A percentile compares a stretch with the other conserved stretches of the same genome.
phyloP scores from a whole-genome alignment of 2,113 vertebrate genomes.

The Dipodomys ordii region DNA sequence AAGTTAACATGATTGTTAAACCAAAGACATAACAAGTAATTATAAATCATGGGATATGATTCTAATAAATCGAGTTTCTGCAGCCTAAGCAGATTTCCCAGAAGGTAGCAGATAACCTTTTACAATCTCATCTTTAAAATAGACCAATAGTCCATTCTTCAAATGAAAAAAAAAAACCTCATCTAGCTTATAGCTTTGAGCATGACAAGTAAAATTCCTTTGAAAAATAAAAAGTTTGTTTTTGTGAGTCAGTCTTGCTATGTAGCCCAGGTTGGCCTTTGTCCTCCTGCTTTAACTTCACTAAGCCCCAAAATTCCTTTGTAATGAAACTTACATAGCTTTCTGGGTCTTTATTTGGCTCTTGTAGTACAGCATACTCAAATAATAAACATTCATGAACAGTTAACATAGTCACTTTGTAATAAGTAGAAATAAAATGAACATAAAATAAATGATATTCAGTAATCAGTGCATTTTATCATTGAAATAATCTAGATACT shows the following conservation, averaged over 20 bases:
- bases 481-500: neutral
- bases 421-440: neutral
- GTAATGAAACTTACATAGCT: neutral
- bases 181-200: neutral
- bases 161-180: neutral
- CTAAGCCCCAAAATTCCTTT: neutral
- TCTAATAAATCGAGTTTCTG: neutral
- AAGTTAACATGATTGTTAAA: neutral
- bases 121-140: neutral
- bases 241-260: no score
- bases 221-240: neutral
- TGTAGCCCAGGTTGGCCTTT: no score
- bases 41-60: neutral
- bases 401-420: neutral
- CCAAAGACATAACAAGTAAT: neutral
- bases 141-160: neutral
- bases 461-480: neutral
- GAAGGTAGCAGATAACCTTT: neutral
- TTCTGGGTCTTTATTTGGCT: neutral
- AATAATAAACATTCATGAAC: neutral
- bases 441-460: neutral
- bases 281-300: no score
- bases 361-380: neutral
- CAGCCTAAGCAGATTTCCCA: neutral
- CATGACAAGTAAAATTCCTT: neutral